phyloP scores from a whole-genome alignment of 1,140 invertebrate species.

The Laupala kohalensis region DNA sequence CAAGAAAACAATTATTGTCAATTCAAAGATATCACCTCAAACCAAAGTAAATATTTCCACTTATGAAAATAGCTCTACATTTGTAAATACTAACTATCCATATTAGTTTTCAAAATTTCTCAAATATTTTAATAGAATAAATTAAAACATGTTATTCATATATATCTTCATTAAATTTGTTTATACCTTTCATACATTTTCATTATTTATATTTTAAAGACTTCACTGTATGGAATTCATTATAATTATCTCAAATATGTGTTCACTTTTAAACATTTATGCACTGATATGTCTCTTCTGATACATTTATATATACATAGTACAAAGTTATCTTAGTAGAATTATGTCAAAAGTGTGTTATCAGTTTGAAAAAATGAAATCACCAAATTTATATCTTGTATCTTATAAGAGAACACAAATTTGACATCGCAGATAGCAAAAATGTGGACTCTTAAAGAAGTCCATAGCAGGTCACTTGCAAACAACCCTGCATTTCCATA shows the following conservation, averaged over 20 bases:
- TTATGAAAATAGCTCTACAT: too few relatives aligned
- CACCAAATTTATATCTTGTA: not conserved
- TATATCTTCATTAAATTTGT: too few relatives aligned
- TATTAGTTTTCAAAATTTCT: too few relatives aligned
- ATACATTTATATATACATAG: not conserved
- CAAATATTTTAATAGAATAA: too few relatives aligned
- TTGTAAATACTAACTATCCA: too few relatives aligned
- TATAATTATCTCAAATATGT: too few relatives aligned
- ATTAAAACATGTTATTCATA: too few relatives aligned
- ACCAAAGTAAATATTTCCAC: too few relatives aligned
- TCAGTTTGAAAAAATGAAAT: not conserved
- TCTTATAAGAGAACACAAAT: not conserved
- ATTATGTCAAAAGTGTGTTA: not conserved
- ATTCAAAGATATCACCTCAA: not conserved
- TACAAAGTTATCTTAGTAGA: not conserved
- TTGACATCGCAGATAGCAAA: not conserved
- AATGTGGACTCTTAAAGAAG: not conserved
- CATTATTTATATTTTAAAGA: too few relatives aligned
- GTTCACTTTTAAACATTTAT: not conserved
- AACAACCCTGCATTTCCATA: not conserved
- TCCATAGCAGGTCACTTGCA: too few relatives aligned
- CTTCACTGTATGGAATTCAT: too few relatives aligned
- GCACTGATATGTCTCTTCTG: not conserved
- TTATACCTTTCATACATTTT: too few relatives aligned
- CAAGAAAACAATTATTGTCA: not conserved